A percentile compares a stretch with the other conserved stretches of the same genome.
Conservation (phyloP, 2,888 invertebrate genomes). For the Lepidocyrtinus sp. region DNA sequence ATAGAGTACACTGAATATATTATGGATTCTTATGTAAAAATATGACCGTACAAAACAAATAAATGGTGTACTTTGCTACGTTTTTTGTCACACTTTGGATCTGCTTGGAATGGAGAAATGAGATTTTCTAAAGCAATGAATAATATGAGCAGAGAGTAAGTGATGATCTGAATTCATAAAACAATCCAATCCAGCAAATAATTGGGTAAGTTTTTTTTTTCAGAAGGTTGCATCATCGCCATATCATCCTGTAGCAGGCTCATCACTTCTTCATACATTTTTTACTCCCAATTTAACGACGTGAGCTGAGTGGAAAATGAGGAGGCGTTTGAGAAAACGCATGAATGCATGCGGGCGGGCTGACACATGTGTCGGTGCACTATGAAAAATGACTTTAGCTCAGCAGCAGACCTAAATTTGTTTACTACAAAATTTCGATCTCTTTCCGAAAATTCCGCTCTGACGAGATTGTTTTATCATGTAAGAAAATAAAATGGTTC, state of each 20-base stretch:
- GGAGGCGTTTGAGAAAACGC: constrained; percentile 1
- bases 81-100: constrained; percentile 19
- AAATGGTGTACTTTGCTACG: neutral
- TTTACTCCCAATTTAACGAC: neutral
- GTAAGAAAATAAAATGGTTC: neutral
- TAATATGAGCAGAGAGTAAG: neutral
- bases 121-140: neutral
- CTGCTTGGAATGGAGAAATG: constrained; percentile 1
- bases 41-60: neutral
- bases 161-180: constrained; percentile 40
- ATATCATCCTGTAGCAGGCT: constrained; percentile 4
- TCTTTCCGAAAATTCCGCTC: neutral
- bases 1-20: neutral
- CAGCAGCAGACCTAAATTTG: neutral
- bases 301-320: neutral
- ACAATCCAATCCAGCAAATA: neutral
- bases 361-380: neutral
- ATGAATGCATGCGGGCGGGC: neutral
- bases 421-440: neutral
- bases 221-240: constrained; percentile 39
- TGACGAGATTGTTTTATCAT: neutral
- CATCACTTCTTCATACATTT: constrained; percentile 25
- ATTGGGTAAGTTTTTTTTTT: neutral
- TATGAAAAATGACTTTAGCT: neutral
- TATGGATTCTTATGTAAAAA: neutral